A percentile compares a stretch with the other conserved stretches of the same genome.
Evolutionary conservation across 1,140 invertebrate species (phyloP).

Genomic region (Lycorma delicatula): DNA sequence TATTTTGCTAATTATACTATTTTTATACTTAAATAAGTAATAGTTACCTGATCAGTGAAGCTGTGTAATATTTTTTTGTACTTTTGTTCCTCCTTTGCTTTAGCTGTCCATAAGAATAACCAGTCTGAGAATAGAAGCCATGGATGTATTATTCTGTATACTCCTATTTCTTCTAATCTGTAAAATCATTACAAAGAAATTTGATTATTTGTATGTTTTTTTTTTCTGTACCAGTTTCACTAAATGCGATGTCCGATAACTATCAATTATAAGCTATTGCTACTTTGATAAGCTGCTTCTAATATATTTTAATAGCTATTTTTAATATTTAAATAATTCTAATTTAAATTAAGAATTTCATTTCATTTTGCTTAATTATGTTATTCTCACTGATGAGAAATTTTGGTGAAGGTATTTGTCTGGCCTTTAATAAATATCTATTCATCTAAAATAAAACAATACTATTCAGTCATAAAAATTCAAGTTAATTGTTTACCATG

Average conservation of each 20-base stretch:
- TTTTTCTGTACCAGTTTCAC: neutral
- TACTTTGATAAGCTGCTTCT: too few species aligned
- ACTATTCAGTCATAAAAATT: too few species aligned
- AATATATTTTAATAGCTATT: neutral
- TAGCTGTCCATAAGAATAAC: slow-evolving; percentile 48
- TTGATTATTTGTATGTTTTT: neutral
- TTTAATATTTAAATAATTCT: neutral
- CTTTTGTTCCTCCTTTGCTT: slow-evolving; percentile 47
- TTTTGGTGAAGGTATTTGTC: too few species aligned
- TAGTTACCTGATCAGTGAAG: slow-evolving; percentile 57
- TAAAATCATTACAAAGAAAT: neutral
- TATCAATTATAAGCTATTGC: too few species aligned
- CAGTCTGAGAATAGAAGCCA: slow-evolving; percentile 56
- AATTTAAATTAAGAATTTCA: too few species aligned
- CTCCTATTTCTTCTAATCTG: slow-evolving; percentile 22
- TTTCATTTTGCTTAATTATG: too few species aligned
- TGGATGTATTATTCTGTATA: slow-evolving; percentile 38
- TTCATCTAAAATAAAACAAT: too few species aligned
- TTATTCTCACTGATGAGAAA: too few species aligned
- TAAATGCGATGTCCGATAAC: neutral
- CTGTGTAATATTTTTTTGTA: slow-evolving; percentile 56
- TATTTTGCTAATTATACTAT: too few species aligned
- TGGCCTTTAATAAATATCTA: too few species aligned
- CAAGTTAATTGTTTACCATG: too few species aligned
- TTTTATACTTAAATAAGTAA: neutral